Evolutionary conservation across 2,113 vertebrate genomes (phyloP), one percentile per base, ranked within the genome.

Genomic region (Gambusia affinis): DNA sequence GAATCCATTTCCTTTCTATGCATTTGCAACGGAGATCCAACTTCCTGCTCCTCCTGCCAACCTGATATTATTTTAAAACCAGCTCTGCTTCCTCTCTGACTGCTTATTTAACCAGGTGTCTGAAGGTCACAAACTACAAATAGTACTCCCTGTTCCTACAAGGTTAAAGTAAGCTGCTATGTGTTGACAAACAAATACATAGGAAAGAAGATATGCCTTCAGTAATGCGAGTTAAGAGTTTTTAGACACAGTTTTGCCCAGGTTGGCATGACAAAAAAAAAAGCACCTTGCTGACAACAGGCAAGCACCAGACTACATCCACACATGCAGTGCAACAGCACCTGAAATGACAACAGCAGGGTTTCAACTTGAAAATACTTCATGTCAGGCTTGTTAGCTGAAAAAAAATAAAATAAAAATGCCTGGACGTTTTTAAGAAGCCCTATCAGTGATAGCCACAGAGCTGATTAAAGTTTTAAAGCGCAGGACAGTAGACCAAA

Each of bases 281-380:
- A 27, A 27, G 84, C 80, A 85, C 78, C 95, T 94, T 79, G 88
- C 94, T 65, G 68, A 82, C 80, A 73, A 95, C 94, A 95, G 95
- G 95, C 95, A 96, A 94, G 90, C 92, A 96, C 95, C 95, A 96
- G 91, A 94, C 94, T 95, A 95, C 95, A 95, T 94, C 91, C 92
- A 95, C 82, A 95, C 96, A 97, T 97, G 97, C 97, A 96, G 94
- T 90, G 95, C 95, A 95, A 95, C 96, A 98, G 96, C 96, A 96
- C 97, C 97, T 97, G 96, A 97, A 97, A 97, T 96, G 97, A 87
- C 87, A 94, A 95, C 95, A 95, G 94, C 89, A 90, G 89, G 85
- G 87, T 94, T 95, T 76, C 66, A 86, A 86, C 42, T 70, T 28
- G 73, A 33, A 70, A 72, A 82, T 72, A 75, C 42, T 75, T 30